Base-by-base conservation (phyloP, 2,113 vertebrate species). In the Acrocephalus kingi region DNA sequence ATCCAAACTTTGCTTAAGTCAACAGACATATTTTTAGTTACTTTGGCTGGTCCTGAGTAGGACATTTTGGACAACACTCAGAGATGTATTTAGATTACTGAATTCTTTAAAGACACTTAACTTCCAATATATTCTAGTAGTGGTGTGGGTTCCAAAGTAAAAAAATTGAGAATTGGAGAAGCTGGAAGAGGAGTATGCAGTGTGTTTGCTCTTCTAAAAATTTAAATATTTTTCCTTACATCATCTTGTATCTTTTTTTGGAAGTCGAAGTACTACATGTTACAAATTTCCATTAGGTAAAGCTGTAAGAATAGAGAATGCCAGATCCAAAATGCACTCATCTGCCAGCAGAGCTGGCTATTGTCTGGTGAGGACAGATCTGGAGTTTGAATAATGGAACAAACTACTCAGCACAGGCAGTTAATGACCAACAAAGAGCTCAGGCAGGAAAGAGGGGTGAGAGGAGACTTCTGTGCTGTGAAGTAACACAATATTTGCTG, bases 281-380 rank as follows among this genome's bases (percentile, higher is more conserved):
- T 74, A 49, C 35, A 54, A 63, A 75, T 92, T 92, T 96, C 69
- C 86, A 78, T 71, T 81, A 64, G n/a, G 54, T 87, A 86, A 80
- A 96, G 66, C 49, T 62, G 39, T 67, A 94, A 92, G 75, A 88
- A 91, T 80, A 93, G 90, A 84, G 37, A 76, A 68, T 56, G 24
- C 9, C 45, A 88, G 43, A 78, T 64, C 45, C 76, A 52, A 90
- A 90, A 67, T 39, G 54, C 41, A 56, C 46, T 89, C 88, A 64
- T 90, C 80, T 92, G 83, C 88, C 88, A 92, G 43, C 66, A 31
- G 48, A 93, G 83, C 74, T 96, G 90, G 61, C 73, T 89, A 58
- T 93, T 94, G 86, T 96, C 85, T 81, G 33, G 23, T 64, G 69
- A 93, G 77, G 73, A 90, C 83, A 93, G 94, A 87, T 84, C 61